These are phyloP conservation scores for Podarcis raffonei DNA, from an alignment of 2,113 vertebrate genomes.

Conservation along the genomic window DNA sequence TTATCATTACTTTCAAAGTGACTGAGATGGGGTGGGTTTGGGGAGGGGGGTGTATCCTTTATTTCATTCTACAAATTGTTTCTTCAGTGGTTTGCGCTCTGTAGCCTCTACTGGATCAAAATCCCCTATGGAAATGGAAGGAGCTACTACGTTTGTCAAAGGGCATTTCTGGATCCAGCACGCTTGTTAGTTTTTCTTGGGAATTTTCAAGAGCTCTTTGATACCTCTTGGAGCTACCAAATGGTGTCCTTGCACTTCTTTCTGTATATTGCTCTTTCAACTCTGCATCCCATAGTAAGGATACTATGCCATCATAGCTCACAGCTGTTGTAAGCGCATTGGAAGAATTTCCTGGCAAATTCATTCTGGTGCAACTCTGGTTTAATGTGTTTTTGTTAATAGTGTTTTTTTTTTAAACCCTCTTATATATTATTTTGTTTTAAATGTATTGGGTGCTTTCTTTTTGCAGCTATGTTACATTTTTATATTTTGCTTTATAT, in stretches of 20 bases:
- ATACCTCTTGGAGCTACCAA: background rate
- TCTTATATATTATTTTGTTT: background rate
- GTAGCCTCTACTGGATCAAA: background rate
- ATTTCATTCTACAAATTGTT: too few relatives aligned
- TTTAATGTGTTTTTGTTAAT: background rate
- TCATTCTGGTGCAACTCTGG: background rate
- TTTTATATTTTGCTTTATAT: background rate
- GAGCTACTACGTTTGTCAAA: background rate
- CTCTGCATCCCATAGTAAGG: background rate
- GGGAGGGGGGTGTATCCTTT: too few relatives aligned
- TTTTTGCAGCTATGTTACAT: background rate
- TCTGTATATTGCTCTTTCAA: background rate
- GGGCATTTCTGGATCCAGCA: background rate
- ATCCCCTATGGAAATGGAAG: background rate
- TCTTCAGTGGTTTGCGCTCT: too few relatives aligned
- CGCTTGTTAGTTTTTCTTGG: background rate
- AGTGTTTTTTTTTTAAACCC: background rate
- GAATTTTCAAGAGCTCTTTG: background rate
- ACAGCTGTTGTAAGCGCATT: background rate
- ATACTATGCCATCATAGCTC: background rate
- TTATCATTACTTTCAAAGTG: too few relatives aligned
- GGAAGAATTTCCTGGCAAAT: background rate
- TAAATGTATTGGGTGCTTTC: rapidly evolving
- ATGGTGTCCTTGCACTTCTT: background rate
- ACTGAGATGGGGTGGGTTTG: too few relatives aligned